These are phyloP conservation scores for Syrrhaptes paradoxus DNA, from an alignment of 2,113 vertebrate genomes.

Conservation along the genomic window DNA sequence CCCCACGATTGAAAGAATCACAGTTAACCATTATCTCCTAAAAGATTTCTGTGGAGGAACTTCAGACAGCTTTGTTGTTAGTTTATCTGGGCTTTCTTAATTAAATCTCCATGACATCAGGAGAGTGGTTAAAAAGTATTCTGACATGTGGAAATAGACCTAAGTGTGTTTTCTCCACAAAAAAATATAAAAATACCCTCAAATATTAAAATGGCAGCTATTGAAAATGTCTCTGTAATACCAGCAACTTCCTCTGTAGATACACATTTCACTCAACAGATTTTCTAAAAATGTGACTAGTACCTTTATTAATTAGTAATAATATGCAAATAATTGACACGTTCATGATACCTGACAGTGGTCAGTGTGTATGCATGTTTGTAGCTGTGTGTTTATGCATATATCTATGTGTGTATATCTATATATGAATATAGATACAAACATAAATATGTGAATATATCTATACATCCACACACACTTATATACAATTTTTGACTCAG, in stretches of 20 bases:
- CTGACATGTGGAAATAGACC: conserved; percentile 18
- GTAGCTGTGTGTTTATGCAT: neutral
- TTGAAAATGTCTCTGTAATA: conserved; percentile 5
- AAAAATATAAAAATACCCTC: neutral
- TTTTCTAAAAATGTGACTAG: neutral
- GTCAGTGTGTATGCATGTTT: neutral
- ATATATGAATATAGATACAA: neutral
- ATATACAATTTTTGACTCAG: neutral
- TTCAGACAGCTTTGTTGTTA: conserved; percentile 36
- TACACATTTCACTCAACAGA: neutral
- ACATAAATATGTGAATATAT: neutral
- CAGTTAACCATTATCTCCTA: conserved; percentile 52
- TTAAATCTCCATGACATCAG: conserved; percentile 56
- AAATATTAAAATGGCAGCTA: conserved; percentile 8
- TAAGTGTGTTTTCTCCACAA: neutral
- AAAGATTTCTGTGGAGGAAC: conserved; percentile 40
- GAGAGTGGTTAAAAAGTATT: conserved; percentile 33
- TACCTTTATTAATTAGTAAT: conserved; percentile 27
- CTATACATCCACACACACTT: neutral
- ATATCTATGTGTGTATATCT: neutral
- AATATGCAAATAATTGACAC: neutral
- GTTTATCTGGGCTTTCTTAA: conserved; percentile 62
- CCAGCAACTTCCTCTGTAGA: neutral
- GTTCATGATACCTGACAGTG: neutral
- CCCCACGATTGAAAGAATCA: conserved; percentile 6